Evolutionary conservation across 2,797 vertebrate species (phyloP), one percentile per base, ranked within the genome.

Genomic region (Garrulus glandarius): DNA sequence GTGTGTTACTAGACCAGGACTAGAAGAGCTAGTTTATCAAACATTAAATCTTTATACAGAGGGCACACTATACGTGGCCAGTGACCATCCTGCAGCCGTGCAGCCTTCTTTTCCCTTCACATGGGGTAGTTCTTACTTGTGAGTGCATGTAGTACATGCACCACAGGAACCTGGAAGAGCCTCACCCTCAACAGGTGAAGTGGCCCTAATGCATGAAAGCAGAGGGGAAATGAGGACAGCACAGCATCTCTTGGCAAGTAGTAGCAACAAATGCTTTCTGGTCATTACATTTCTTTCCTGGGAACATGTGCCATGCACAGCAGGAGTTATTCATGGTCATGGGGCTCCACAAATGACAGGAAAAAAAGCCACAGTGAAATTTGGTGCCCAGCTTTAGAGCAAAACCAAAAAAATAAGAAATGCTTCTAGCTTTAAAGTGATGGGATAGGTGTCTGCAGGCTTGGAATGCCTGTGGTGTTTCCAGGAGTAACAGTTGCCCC

Each of bases 101-200:
- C 15, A 57, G 52, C 13, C 34, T 55, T 60, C n/a, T 84, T 81
- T 49, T 18, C 29, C 36, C 41, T 53, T 86, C 53, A 22, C 2
- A 3, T 0, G 37, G 22, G 24, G 30, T 10, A 49, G 11, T 4
- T 47, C 41, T 77, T n/a, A 27, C 37, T 21, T 41, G 29, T 12
- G 49, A 43, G 17, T 8, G 22, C 34, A 61, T 0, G 0, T 8
- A 26, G 23, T 9, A 80, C 3, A 13, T 0, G 1, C 55, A 50
- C 26, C 50, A 49, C 16, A 57, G 49, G 53, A 60, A 77, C 32
- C 9, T 50, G 22, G n/a, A 49, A 60, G 15, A 84, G 61, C 53
- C 65, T 60, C 24, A 46, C n/a, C 11, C 60, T 84, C 50, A 65
- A 56, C 27, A 65, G n/a, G 22, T 43, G 22, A 87, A 52, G 41